These are phyloP conservation scores for Ashinkailepas kermadecensis DNA, from an alignment of 2,888 invertebrate genomes.

Conservation along the genomic window DNA sequence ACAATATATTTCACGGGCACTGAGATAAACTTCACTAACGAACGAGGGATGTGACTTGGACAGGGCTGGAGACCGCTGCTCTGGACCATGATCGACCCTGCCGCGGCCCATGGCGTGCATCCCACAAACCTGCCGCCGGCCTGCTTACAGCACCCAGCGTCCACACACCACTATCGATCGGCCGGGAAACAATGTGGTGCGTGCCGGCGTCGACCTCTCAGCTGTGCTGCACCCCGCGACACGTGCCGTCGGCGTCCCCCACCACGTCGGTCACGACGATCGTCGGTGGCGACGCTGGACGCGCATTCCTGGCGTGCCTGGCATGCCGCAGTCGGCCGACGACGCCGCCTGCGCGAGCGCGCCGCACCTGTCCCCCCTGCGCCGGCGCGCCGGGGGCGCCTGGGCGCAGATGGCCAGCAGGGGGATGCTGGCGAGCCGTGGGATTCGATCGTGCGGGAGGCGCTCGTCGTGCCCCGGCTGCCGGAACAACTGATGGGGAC, in stretches of 20 bases:
- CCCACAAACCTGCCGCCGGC: too few species aligned
- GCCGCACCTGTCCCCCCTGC: constrained; percentile 11
- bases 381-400: neutral
- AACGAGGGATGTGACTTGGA: too few species aligned
- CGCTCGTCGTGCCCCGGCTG: too few species aligned
- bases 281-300: constrained; percentile 9
- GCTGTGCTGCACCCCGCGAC: neutral
- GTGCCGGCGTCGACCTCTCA: neutral
- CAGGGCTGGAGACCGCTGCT: too few species aligned
- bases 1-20: too few species aligned
- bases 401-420: neutral
- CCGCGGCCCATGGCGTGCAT: too few species aligned
- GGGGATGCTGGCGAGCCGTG: neutral
- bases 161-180: too few species aligned
- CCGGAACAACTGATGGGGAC: too few species aligned
- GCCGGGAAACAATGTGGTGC: neutral
- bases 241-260: constrained; percentile 1
- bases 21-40: too few species aligned
- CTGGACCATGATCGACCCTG: too few species aligned
- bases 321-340: constrained; percentile 6
- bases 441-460: too few species aligned
- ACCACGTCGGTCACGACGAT: neutral
- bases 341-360: neutral
- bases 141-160: too few species aligned
- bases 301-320: constrained; percentile 7